phyloP scores from a whole-genome alignment of 2,797 vertebrate species.

The Gambelia wislizenii region DNA sequence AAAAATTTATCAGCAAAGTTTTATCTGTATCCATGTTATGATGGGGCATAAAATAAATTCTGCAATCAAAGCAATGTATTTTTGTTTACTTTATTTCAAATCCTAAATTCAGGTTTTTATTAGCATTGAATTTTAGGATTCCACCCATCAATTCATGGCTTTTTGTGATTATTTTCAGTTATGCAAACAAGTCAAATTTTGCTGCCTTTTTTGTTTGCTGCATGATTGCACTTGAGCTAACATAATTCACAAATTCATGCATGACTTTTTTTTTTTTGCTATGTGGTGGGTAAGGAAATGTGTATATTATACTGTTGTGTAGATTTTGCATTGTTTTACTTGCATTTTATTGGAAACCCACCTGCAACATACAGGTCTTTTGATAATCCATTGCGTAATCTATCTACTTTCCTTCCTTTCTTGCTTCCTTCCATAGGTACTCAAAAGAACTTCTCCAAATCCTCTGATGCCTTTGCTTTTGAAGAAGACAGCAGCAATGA shows the following conservation, averaged over 20 bases:
- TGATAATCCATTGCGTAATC: neutral
- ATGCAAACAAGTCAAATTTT: neutral
- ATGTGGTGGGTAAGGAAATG: no score
- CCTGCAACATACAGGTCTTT: neutral
- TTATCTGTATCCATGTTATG: neutral
- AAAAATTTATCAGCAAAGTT: neutral
- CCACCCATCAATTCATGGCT: neutral
- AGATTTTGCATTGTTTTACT: neutral
- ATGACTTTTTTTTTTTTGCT: neutral
- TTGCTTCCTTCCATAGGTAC: slow-evolving; percentile 76
- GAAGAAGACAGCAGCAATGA: slow-evolving; percentile 97
- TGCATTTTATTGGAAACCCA: neutral
- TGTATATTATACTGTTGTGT: neutral
- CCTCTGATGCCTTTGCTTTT: slow-evolving; percentile 91
- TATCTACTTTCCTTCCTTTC: neutral
- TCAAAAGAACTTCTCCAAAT: slow-evolving; percentile 88
- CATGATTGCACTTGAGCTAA: neutral
- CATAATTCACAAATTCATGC: neutral
- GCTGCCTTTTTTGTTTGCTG: neutral
- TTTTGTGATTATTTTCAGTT: neutral
- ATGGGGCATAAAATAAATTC: neutral
- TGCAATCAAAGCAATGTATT: neutral
- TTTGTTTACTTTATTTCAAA: neutral
- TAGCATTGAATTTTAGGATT: neutral
- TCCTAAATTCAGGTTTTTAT: neutral